Base-by-base conservation (phyloP, 2,113 vertebrate species). In the Nesoenas mayeri region DNA sequence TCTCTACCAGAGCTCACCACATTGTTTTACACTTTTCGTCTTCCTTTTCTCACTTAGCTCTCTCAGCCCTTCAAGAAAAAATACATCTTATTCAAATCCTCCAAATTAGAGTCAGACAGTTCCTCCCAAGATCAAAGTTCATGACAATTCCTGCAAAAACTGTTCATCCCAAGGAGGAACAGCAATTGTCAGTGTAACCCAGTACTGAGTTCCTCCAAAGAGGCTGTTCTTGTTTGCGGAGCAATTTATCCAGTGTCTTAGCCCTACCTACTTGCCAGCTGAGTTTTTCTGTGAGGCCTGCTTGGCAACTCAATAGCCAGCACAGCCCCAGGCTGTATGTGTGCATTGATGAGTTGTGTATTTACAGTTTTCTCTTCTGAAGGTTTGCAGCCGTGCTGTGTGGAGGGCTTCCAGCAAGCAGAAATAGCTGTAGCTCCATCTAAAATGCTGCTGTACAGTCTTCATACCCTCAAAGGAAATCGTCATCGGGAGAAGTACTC, bases 281-380 rank as follows among this genome's bases (percentile, higher is more conserved):
- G 1, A 0, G 1, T 66, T 60, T 86, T 73, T 50, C 67, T 84
- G 84, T 53, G 56, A 71, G 48, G 4, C 38, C 58, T 70, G 21
- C 61, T 58, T 54, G 57, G 51, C 13, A 40, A 11, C 21, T 51
- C 21, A 21, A 24, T 9, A 40, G 32, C 56, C 70, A 71, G 47
- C 61, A 44, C n/a, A 82, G 66, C 28, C 38, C 21, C 8, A 20
- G 64, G 47, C 50, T 17, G 3, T 50, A 12, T 7, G 15, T 4
- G 1, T 24, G 25, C 11, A 3, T 48, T 44, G 7, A 31, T 58
- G 38, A 15, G 4, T 61, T 31, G 9, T 0, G 2, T 48, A 0
- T 56, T 60, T 72, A 42, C 53, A 26, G 20, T 40, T 56, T 67
- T 56, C 19, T 64, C 13, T 72, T 50, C 28, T 9, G 13, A 57